Evolutionary conservation across 2,888 invertebrate genomes (phyloP).

Genomic region (Polietes domitor): DNA sequence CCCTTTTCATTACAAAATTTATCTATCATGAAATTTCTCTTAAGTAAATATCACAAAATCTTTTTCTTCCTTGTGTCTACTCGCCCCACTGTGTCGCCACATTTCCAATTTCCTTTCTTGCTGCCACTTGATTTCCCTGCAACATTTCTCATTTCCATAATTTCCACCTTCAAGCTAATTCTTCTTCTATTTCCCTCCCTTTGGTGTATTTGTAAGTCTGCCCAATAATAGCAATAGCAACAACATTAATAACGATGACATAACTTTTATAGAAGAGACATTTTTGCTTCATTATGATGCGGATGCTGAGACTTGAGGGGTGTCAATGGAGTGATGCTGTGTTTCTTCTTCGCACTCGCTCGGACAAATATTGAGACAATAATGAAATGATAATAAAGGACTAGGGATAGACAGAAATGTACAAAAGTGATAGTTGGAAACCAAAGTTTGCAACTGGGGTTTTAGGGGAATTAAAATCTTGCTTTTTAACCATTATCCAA

Average conservation of each 20-base stretch:
- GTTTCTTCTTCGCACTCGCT: background rate
- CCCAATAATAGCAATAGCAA: background rate
- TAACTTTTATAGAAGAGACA: background rate
- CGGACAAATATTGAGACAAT: slow-evolving; percentile 1
- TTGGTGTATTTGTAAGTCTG: background rate
- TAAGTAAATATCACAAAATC: too few relatives aligned
- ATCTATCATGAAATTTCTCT: too few relatives aligned
- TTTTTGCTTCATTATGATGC: slow-evolving; percentile 3
- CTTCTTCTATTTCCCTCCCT: background rate
- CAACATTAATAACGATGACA: background rate
- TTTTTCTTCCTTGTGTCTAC: too few relatives aligned
- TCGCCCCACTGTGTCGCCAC: too few relatives aligned
- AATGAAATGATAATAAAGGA: background rate
- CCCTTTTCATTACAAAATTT: too few relatives aligned
- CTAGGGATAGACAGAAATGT: background rate
- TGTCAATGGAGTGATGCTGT: slow-evolving; percentile 8
- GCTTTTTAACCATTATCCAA: background rate
- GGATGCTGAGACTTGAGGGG: slow-evolving; percentile 33
- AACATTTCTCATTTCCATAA: background rate
- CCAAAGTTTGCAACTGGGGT: background rate
- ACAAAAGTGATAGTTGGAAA: background rate
- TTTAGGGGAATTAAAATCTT: background rate
- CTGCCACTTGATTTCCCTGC: background rate
- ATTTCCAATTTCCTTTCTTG: slow-evolving; percentile 2
- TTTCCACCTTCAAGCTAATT: background rate